A percentile compares a stretch with the other conserved stretches of the same genome.
phyloP scores from a whole-genome alignment of 2,113 vertebrate species.

The Noctilio leporinus region DNA sequence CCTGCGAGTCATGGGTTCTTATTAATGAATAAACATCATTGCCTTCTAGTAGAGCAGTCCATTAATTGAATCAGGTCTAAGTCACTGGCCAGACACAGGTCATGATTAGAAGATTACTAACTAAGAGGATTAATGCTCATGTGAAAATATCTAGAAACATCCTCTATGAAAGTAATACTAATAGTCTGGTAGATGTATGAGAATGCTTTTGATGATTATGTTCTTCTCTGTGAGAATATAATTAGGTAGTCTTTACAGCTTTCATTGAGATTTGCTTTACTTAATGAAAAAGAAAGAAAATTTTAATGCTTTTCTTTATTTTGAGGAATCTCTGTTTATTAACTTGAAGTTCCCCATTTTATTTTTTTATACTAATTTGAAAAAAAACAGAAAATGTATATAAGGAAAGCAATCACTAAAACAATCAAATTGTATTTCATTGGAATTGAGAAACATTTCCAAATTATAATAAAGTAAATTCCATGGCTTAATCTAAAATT shows the following conservation, averaged over 20 bases:
- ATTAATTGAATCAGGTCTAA: not conserved
- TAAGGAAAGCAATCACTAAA: not conserved
- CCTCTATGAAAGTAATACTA: not conserved
- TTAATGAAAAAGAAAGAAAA: not conserved
- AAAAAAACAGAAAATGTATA: not conserved
- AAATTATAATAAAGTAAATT: not conserved
- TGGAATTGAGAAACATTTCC: not conserved
- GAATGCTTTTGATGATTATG: not conserved
- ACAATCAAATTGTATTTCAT: not conserved
- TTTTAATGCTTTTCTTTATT: not conserved
- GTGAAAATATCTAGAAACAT: not conserved
- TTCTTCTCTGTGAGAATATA: not conserved
- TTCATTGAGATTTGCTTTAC: not conserved
- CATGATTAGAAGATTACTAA: not conserved
- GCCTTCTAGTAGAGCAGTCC: not conserved
- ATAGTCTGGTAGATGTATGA: not conserved
- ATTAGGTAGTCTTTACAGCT: not conserved
- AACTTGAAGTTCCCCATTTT: not conserved
- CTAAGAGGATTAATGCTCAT: not conserved
- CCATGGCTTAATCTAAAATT: constrained; percentile 14
- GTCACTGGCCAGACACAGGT: not conserved
- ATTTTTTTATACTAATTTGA: not conserved
- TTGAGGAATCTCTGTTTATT: not conserved
- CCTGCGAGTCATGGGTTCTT: not conserved
- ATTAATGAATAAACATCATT: not conserved